A percentile compares a stretch with the other conserved stretches of the same genome.
Conservation (phyloP, 2,113 vertebrate species). For the Glaucidium brasilianum region DNA sequence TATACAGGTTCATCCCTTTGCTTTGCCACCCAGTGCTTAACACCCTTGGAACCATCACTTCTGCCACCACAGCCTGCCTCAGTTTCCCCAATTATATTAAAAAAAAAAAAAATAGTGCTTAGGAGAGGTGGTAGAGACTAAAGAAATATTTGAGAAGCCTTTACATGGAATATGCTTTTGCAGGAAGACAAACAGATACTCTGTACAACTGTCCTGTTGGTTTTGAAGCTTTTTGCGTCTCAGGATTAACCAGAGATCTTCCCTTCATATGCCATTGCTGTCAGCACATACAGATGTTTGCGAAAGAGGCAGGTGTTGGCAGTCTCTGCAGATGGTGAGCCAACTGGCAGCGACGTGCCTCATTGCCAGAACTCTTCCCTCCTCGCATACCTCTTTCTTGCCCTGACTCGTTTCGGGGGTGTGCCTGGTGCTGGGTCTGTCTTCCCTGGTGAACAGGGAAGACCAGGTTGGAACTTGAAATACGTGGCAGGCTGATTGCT, state of each 20-base stretch:
- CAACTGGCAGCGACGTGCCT: neutral
- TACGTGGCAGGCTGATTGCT: neutral
- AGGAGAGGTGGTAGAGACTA: neutral
- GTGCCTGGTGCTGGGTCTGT: neutral
- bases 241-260: rapidly evolving
- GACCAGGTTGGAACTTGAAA: neutral
- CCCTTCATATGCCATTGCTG: rapidly evolving
- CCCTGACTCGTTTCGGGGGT: neutral
- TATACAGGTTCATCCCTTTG: rapidly evolving
- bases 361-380: neutral
- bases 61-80: neutral
- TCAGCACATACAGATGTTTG: neutral
- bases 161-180: rapidly evolving
- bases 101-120: neutral
- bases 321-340: rapidly evolving
- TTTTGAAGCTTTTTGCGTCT: neutral
- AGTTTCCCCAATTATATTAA: neutral
- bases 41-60: neutral
- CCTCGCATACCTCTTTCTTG: neutral
- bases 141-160: neutral
- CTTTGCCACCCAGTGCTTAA: rapidly evolving
- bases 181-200: neutral
- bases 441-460: neutral
- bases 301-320: neutral
- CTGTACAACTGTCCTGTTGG: too few relatives aligned